Evolutionary conservation across 35 echinoderm and acorn worm genomes (phyloP), one percentile per base, ranked within the genome.

Genomic region (Chiridota heheva): DNA sequence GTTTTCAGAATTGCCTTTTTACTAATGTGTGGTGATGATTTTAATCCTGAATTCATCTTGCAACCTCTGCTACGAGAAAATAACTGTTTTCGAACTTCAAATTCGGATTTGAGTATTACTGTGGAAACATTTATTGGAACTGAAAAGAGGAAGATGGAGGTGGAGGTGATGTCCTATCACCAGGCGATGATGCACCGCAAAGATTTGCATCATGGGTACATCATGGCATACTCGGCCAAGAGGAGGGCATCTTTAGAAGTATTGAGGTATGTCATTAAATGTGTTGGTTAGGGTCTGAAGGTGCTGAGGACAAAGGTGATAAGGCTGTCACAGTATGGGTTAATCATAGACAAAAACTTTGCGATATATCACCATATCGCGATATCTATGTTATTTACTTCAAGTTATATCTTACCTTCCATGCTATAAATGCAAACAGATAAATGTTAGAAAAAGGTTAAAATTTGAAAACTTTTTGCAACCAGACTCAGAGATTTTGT

Each of bases 121-220:
- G 27, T 90, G 2, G 87, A 96, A 59, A 82, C 82, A 55, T 96
- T 96, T 70, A 82, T 96, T 17, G 79, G 65, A n/a, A 80, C 83
- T 3, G 88, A 85, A 22, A 89, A 83, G 68, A 71, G 87, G 67
- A 72, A 84, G 67, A 83, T 96, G 34, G 87, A 90, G 25, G 83
- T 96, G 22, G 87, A 90, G 64, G 79, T 90, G 33, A 51, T 84
- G 4, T 96, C 92, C 13, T 96, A 76, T 39, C 92, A 96, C 42
- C 82, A 85, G 47, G 76, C 49, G 30, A 78, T 42, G 1, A 67
- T 86, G 5, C 48, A 79, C 17, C 82, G 72, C 16, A 44, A 81
- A 40, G 80, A 85, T 13, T 45, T 89, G 13, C 82, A 89, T 29
- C 91, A 95, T 40, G 91, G 86, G 4, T 95, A 96, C 60, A 96